Evolutionary conservation across 2,888 invertebrate genomes (phyloP), one percentile per base, ranked within the genome.

Genomic region (Hololepta plana): DNA sequence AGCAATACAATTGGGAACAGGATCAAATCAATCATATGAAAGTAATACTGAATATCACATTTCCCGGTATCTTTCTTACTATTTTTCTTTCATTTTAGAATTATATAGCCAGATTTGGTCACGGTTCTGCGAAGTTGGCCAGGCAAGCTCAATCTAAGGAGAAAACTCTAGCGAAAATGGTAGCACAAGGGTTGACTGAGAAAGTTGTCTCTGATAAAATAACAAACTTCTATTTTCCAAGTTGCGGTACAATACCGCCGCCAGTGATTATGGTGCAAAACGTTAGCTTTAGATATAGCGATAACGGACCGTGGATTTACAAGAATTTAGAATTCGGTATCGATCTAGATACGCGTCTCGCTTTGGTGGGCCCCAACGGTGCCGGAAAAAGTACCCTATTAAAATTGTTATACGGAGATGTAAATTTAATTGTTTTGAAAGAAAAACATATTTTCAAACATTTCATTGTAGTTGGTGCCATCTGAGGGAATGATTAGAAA

Each of bases 191-290:
- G 2, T 66, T 98, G 12, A 96, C 96, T 0, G 95, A 96, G 49
- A 91, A 85, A 59, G 95, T 96, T 1, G 61, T 68, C 4, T 71
- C 67, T 35, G 98, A 99, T 48, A 95, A 91, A 64, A 67, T 67
- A 24, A 71, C 95, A 27, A 82, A 82, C 43, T 98, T 99, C 55
- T 90, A 82, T 53, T 99, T 99, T 56, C 95, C 90, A 1, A 68
- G 73, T 17, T 96, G 96, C 47, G 98, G 96, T 32, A 81, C 72
- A 26, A 81, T 98, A 39, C 98, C 98, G 19, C 98, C 98, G 2
- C 98, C 98, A 0, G 96, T 98, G 31, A 95, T 99, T 44, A 96
- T 96, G 95, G 95, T 98, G 28, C 91, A 91, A 62, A 91, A 96
- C 47, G 96, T 98, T 19, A 84, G 85, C 40, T 99, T 96, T 61